A percentile compares a stretch with the other conserved stretches of the same genome.
These are phyloP conservation scores for Butorides virescens DNA, from an alignment of 2,113 vertebrate species.

Conservation along the genomic window DNA sequence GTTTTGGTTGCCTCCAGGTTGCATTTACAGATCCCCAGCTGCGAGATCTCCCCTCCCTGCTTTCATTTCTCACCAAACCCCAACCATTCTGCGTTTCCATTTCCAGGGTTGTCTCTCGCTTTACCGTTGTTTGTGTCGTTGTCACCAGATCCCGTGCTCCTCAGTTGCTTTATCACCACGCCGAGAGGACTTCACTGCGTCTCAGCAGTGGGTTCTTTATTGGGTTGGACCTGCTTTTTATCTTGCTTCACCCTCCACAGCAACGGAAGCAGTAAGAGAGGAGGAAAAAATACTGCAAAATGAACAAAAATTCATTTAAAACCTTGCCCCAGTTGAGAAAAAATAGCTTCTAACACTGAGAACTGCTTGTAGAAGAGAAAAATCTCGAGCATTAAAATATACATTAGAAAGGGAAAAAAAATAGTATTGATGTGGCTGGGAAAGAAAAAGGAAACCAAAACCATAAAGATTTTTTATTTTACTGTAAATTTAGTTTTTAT, in stretches of 20 bases:
- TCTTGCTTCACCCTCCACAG: slow-evolving; percentile 49
- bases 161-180: neutral
- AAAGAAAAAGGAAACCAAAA: neutral
- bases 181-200: neutral
- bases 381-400: neutral
- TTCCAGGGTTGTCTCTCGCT: neutral
- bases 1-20: neutral
- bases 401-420: neutral
- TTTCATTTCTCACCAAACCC: slow-evolving; percentile 22
- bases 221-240: slow-evolving; percentile 36
- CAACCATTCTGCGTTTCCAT: neutral
- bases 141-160: neutral
- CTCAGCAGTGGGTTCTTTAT: neutral
- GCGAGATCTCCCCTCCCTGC: neutral
- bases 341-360: neutral
- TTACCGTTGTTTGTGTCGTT: rapidly evolving
- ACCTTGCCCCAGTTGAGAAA: neutral
- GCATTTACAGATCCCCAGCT: no score
- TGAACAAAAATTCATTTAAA: neutral
- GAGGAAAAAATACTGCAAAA: slow-evolving; percentile 60
- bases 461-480: neutral
- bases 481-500: neutral
- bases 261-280: slow-evolving; percentile 35
- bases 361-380: neutral
- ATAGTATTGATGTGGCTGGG: neutral